Evolutionary conservation across 2,113 vertebrate genomes (phyloP).

Genomic region (Tragelaphus imberbis): DNA sequence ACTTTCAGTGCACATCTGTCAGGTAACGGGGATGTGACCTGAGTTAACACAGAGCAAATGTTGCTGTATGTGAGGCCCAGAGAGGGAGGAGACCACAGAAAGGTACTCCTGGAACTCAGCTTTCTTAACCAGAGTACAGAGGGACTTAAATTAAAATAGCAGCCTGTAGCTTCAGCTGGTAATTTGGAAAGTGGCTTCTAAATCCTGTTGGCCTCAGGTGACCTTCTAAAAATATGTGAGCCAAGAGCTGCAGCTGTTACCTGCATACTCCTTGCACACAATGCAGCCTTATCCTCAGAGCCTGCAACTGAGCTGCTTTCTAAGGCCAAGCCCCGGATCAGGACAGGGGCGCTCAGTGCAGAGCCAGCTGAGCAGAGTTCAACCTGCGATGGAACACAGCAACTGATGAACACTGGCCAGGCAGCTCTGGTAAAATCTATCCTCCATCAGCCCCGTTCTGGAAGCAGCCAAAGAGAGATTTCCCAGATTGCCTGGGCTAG

Average conservation of each 20-base stretch:
- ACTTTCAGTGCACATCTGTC: background rate
- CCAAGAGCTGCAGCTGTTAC: background rate
- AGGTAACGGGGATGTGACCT: background rate
- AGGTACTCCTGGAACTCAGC: background rate
- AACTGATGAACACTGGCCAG: background rate
- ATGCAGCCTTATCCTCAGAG: background rate
- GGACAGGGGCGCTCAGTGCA: background rate
- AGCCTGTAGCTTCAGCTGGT: background rate
- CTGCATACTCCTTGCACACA: background rate
- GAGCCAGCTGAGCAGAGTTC: background rate
- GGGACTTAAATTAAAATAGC: background rate
- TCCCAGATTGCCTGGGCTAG: background rate
- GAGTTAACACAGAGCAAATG: background rate
- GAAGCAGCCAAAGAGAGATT: background rate
- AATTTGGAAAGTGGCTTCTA: constrained; percentile 36
- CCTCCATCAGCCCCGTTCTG: background rate
- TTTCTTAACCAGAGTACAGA: background rate
- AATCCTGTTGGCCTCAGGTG: background rate
- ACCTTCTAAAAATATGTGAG: constrained; percentile 7
- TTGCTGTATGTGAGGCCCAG: background rate
- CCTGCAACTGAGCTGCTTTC: background rate
- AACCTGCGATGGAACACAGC: background rate
- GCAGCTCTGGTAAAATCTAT: background rate
- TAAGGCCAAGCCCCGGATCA: background rate
- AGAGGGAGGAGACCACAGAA: background rate